These are phyloP conservation scores for Dione vanillae DNA, from an alignment of 2,888 invertebrate species.

Conservation along the genomic window DNA sequence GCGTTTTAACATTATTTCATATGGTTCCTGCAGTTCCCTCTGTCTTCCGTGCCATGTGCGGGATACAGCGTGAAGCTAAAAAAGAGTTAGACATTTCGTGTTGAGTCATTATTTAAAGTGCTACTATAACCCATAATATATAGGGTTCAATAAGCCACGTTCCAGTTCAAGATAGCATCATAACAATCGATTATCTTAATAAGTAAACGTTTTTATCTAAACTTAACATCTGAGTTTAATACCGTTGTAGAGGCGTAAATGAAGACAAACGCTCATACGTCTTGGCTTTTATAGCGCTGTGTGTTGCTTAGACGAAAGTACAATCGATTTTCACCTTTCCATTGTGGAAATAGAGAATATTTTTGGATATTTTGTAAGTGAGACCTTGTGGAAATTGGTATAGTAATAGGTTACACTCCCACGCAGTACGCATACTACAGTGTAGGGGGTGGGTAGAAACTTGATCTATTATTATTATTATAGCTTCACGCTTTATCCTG, in stretches of 20 bases:
- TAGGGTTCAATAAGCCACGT: not conserved
- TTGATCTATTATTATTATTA: not conserved
- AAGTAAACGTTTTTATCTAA: not conserved
- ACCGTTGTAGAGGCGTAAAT: slow-evolving; percentile 41
- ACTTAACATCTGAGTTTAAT: slow-evolving; percentile 2
- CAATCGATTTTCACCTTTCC: slow-evolving; percentile 25
- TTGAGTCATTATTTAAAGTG: too few species aligned
- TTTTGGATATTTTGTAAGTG: slow-evolving; percentile 18
- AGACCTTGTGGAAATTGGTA: slow-evolving; percentile 28
- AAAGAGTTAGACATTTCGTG: too few species aligned
- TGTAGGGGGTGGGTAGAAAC: slow-evolving; percentile 24
- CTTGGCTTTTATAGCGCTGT: slow-evolving; percentile 46
- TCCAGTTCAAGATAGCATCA: not conserved
- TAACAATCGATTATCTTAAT: slow-evolving; percentile 11
- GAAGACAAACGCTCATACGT: slow-evolving; percentile 47
- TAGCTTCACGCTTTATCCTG: too few species aligned
- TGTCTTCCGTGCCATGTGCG: too few species aligned
- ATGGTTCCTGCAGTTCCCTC: too few species aligned
- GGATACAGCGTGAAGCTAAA: too few species aligned
- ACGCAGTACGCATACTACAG: slow-evolving; percentile 30
- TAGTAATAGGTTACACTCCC: slow-evolving; percentile 33
- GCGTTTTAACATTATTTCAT: too few species aligned
- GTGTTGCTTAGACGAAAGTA: not conserved
- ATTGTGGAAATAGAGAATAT: slow-evolving; percentile 8
- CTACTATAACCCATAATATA: not conserved